Evolutionary conservation across 2,888 invertebrate genomes (phyloP).

Genomic region (Drosophila tanythrix): DNA sequence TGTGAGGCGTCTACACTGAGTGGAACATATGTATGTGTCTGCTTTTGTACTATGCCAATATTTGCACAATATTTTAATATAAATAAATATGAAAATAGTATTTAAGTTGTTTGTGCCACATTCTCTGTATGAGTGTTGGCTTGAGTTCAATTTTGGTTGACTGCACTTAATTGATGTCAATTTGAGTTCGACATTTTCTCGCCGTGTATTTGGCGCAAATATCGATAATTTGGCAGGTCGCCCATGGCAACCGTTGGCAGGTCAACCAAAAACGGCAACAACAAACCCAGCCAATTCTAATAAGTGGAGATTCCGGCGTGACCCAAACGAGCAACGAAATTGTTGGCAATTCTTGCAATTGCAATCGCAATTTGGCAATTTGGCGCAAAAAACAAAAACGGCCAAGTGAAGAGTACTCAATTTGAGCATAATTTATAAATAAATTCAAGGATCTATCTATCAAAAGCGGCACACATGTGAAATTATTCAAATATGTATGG

Average conservation of each 20-base stretch:
- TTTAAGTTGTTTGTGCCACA: neutral
- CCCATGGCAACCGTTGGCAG: constrained; percentile 74
- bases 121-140: neutral
- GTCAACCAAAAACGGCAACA: constrained; percentile 54
- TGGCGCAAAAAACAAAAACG: constrained; percentile 17
- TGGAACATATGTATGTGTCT: neutral
- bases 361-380: constrained; percentile 33
- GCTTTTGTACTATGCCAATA: neutral
- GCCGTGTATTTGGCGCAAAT: constrained; percentile 57
- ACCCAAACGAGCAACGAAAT: constrained; percentile 16
- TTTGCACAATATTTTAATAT: neutral
- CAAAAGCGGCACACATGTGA: constrained; percentile 46
- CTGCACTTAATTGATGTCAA: constrained; percentile 1
- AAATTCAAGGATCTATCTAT: constrained; percentile 61
- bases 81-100: neutral
- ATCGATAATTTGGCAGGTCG: constrained; percentile 78
- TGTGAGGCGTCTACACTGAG: constrained; percentile 1
- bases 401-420: constrained; percentile 9
- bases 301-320: constrained; percentile 24
- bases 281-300: constrained; percentile 37
- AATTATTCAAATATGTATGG: constrained; percentile 59
- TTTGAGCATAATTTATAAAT: constrained; percentile 59
- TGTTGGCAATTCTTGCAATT: constrained; percentile 33
- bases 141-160: constrained; percentile 12
- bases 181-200: constrained; percentile 22